phyloP scores from a whole-genome alignment of 2,888 invertebrate species.

The Lomographa bimaculata region DNA sequence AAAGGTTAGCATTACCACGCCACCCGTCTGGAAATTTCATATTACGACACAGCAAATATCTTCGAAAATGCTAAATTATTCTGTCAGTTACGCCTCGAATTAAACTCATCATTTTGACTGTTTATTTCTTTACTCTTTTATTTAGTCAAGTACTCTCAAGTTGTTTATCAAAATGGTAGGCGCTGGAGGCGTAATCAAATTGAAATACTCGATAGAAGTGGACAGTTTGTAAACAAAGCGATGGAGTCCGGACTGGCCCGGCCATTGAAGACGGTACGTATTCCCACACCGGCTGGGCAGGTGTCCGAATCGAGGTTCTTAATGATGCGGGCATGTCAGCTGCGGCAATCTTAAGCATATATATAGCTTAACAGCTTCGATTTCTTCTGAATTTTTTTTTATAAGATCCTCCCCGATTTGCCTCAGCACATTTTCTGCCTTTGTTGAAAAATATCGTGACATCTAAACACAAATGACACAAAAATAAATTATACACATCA shows the following conservation, averaged over 20 bases:
- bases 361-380: conserved; percentile 54
- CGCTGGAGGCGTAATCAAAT: conserved; percentile 48
- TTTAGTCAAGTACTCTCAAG: conserved; percentile 43
- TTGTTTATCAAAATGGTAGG: conserved; percentile 66
- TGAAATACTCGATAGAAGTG: conserved; percentile 69
- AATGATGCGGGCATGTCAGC: conserved; percentile 50
- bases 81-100: too few species aligned
- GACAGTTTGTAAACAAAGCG: conserved; percentile 81
- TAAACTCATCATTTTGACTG: too few species aligned
- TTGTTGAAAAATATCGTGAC: too few species aligned
- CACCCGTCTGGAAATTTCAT: conserved; percentile 45
- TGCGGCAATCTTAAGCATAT: conserved; percentile 55
- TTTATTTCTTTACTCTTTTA: too few species aligned
- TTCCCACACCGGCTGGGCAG: conserved; percentile 71
- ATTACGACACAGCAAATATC: too few species aligned
- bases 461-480: too few species aligned
- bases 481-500: too few species aligned
- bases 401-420: too few species aligned
- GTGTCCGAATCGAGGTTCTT: conserved; percentile 55
- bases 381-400: too few species aligned
- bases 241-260: conserved; percentile 65
- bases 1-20: conserved; percentile 52
- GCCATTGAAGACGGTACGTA: conserved; percentile 65
- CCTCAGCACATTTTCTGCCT: too few species aligned
- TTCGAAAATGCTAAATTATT: too few species aligned